Conservation (phyloP, 2,797 vertebrate genomes). For the Bufotes viridis region DNA sequence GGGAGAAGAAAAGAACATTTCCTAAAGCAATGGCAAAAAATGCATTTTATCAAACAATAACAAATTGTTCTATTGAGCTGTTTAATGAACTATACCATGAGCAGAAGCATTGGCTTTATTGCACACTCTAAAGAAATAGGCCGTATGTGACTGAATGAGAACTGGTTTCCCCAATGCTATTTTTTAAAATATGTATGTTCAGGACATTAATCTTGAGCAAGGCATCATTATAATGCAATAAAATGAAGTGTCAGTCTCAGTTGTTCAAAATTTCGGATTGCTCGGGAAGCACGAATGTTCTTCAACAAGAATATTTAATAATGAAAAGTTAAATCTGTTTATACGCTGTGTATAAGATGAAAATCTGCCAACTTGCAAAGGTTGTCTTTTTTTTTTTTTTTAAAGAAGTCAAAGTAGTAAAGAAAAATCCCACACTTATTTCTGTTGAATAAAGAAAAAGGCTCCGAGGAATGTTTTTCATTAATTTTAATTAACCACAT, state of each 20-base stretch:
- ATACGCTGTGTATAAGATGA: constrained; percentile 40
- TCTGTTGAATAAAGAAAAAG: constrained; percentile 1
- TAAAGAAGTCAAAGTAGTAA: not conserved
- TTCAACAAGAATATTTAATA: constrained; percentile 59
- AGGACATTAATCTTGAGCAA: constrained; percentile 60
- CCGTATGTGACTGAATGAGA: constrained; percentile 52
- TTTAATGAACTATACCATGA: constrained; percentile 53
- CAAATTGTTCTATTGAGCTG: constrained; percentile 51
- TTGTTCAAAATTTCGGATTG: constrained; percentile 48
- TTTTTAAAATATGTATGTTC: constrained; percentile 59
- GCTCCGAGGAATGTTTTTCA: not conserved
- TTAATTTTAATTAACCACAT: constrained; percentile 30
- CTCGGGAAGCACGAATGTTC: constrained; percentile 47
- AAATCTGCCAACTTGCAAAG: constrained; percentile 26
- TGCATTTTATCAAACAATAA: constrained; percentile 58
- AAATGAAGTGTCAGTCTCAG: constrained; percentile 59
- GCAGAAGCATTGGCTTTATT: constrained; percentile 38
- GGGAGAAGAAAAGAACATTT: constrained; percentile 48
- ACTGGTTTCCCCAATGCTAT: constrained; percentile 47
- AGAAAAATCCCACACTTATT: not conserved
- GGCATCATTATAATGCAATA: constrained; percentile 56
- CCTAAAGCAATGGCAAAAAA: constrained; percentile 54
- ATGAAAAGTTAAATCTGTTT: constrained; percentile 56
- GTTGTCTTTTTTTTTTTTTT: constrained; percentile 21
- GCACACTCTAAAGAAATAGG: constrained; percentile 39